Evolutionary conservation across 2,888 invertebrate species (phyloP).

Genomic region (Volucella bombylans): DNA sequence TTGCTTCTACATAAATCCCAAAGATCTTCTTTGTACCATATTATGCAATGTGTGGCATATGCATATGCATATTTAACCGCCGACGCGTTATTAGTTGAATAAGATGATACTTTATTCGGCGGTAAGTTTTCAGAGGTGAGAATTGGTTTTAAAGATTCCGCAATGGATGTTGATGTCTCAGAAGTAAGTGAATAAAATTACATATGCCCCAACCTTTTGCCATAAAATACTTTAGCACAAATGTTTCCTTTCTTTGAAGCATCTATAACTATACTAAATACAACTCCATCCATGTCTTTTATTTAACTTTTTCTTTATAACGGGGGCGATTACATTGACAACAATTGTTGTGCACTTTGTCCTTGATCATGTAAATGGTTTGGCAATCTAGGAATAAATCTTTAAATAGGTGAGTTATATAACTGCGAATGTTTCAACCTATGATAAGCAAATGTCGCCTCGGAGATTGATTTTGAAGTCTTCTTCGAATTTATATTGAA

Average conservation of each 20-base stretch:
- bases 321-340: slow-evolving; percentile 26
- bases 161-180: slow-evolving; percentile 24
- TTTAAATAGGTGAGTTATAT: slow-evolving; percentile 30
- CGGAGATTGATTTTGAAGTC: slow-evolving; percentile 13
- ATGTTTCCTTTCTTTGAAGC: slow-evolving; percentile 41
- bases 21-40: too few species aligned
- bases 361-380: slow-evolving; percentile 23
- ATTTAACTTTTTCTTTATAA: slow-evolving; percentile 5
- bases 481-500: slow-evolving; percentile 6
- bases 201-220: slow-evolving; percentile 14
- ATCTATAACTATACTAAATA: slow-evolving; percentile 8
- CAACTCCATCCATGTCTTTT: slow-evolving; percentile 12
- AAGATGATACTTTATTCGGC: slow-evolving; percentile 17
- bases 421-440: slow-evolving; percentile 21
- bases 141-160: slow-evolving; percentile 34
- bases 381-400: slow-evolving; percentile 20
- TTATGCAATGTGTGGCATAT: too few species aligned
- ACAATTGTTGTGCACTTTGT: slow-evolving; percentile 27
- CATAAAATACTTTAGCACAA: slow-evolving; percentile 21
- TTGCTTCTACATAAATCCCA: too few species aligned
- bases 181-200: slow-evolving; percentile 30
- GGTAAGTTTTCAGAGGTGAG: slow-evolving; percentile 32
- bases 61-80: slow-evolving; percentile 32
- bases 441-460: slow-evolving; percentile 29
- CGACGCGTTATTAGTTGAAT: slow-evolving; percentile 28